Evolutionary conservation across 2,113 vertebrate genomes (phyloP).

Genomic region (Cichladusa arquata): DNA sequence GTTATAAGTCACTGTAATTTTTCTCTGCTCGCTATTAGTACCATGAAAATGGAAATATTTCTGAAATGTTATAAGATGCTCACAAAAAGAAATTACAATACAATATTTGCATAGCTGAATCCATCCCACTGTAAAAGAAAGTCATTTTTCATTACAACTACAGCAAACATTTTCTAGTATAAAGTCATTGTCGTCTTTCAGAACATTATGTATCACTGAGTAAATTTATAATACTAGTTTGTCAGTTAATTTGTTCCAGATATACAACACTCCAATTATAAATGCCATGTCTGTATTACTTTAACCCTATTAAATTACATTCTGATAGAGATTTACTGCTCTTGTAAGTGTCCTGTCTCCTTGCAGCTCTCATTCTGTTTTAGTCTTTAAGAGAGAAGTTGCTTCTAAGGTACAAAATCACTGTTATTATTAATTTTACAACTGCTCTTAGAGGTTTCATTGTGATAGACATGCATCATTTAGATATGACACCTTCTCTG

Average conservation of each 20-base stretch:
- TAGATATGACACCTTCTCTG: not conserved
- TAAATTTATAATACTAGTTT: not conserved
- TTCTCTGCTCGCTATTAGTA: not conserved
- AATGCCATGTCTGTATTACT: not conserved
- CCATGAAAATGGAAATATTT: not conserved
- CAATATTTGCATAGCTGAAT: not conserved
- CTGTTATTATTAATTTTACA: not conserved
- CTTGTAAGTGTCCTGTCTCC: not conserved
- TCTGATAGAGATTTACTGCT: not conserved
- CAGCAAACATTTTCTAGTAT: not conserved
- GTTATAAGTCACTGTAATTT: not conserved
- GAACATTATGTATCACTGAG: not conserved
- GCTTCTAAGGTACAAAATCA: not conserved
- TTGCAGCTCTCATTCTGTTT: not conserved
- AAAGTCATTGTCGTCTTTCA: not conserved
- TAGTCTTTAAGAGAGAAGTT: not conserved
- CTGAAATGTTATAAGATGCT: not conserved
- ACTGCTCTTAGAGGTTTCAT: not conserved
- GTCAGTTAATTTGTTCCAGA: not conserved
- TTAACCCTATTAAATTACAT: not conserved
- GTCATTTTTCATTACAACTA: not conserved
- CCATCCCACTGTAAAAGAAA: not conserved
- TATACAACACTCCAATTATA: not conserved
- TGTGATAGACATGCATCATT: not conserved
- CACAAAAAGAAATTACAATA: not conserved